Conservation (phyloP, 2,797 vertebrate species). For the Rhincodon typus region DNA sequence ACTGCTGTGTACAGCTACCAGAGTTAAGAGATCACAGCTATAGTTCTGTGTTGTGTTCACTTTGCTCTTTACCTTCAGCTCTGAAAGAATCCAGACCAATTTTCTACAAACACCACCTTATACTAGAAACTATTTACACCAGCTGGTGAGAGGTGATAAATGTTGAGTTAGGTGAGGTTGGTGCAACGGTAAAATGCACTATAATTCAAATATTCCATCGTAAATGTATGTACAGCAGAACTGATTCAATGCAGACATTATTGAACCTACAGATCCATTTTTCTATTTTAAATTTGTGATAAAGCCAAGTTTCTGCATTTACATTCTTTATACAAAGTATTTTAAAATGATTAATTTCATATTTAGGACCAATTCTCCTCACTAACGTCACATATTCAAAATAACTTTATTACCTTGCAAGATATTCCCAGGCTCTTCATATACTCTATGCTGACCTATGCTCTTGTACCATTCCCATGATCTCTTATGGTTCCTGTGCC, state of each 20-base stretch:
- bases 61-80: neutral
- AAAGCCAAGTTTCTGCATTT: neutral
- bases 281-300: neutral
- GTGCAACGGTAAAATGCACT: neutral
- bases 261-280: neutral
- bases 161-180: conserved; percentile 1
- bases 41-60: neutral
- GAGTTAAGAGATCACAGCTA: neutral
- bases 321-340: neutral
- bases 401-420: neutral
- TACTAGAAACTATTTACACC: neutral
- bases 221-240: neutral
- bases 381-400: neutral
- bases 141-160: neutral
- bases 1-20: neutral
- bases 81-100: conserved; percentile 26
- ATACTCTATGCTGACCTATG: no score
- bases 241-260: neutral
- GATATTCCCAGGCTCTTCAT: neutral
- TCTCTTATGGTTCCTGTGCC: no score
- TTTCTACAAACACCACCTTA: neutral
- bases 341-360: neutral
- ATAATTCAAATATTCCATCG: neutral
- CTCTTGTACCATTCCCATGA: no score
- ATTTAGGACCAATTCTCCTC: neutral